These are phyloP conservation scores for Anhinga rufa DNA, from an alignment of 2,113 vertebrate genomes.

Conservation along the genomic window DNA sequence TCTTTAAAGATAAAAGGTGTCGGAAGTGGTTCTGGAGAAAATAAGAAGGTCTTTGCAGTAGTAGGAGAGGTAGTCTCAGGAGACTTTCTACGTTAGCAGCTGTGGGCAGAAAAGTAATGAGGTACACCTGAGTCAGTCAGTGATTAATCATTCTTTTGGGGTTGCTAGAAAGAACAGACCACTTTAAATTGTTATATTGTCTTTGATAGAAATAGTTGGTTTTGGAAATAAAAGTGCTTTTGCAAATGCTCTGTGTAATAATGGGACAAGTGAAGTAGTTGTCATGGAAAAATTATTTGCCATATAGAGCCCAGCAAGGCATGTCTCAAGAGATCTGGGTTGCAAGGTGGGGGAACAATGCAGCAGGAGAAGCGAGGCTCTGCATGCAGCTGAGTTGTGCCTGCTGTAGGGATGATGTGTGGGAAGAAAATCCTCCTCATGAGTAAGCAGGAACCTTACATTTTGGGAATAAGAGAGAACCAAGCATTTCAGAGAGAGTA, in stretches of 20 bases:
- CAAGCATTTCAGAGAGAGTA: neutral
- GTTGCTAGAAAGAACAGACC: constrained; percentile 26
- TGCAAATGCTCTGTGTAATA: neutral
- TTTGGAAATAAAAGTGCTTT: constrained; percentile 1
- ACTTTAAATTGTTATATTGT: neutral
- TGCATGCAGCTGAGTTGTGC: neutral
- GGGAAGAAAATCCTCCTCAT: neutral
- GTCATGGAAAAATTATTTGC: neutral
- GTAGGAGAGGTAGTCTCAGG: neutral
- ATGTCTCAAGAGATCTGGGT: neutral
- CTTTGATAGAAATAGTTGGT: neutral
- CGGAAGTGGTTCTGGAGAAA: constrained; percentile 20
- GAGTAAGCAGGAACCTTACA: neutral
- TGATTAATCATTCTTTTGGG: constrained; percentile 29
- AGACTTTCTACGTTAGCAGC: neutral
- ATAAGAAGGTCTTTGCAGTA: neutral
- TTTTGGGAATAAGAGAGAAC: neutral
- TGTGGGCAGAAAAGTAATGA: neutral
- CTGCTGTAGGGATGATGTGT: neutral
- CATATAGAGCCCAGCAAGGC: neutral
- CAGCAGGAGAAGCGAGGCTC: neutral
- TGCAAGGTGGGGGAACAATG: neutral
- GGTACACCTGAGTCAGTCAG: constrained; percentile 8
- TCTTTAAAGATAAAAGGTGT: constrained; percentile 8
- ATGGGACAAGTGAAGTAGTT: neutral